A percentile compares a stretch with the other conserved stretches of the same genome.
These are phyloP conservation scores for Donacobius atricapilla DNA, from an alignment of 2,113 vertebrate genomes.

Conservation along the genomic window DNA sequence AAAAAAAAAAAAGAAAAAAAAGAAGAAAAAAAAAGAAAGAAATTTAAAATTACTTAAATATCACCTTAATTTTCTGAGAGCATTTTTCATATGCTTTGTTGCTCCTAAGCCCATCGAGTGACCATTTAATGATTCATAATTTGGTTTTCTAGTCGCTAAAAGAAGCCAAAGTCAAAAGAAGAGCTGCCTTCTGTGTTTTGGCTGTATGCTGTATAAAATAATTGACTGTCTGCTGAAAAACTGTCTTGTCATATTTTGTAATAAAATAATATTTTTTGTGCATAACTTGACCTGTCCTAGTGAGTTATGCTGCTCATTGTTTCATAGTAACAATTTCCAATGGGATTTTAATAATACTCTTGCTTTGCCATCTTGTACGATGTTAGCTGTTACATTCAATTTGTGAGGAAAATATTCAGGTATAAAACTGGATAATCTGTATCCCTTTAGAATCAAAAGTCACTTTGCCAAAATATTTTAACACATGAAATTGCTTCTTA, in stretches of 20 bases:
- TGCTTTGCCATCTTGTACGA: conserved; percentile 49
- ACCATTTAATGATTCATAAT: neutral
- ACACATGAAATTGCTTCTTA: conserved; percentile 77
- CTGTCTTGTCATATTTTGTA: conserved; percentile 63
- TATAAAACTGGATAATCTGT: conserved; percentile 79
- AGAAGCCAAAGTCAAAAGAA: conserved; percentile 15
- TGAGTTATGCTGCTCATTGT: conserved; percentile 63
- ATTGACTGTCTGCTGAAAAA: conserved; percentile 64
- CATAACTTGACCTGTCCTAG: conserved; percentile 60
- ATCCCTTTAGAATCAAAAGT: conserved; percentile 77
- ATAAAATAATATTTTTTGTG: conserved; percentile 72
- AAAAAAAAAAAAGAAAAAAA: neutral
- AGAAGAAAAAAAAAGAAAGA: neutral
- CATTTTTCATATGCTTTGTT: neutral
- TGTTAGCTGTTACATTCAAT: conserved; percentile 68
- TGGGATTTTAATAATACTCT: conserved; percentile 69
- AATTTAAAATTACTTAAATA: neutral
- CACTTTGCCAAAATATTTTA: conserved; percentile 86
- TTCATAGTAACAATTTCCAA: conserved; percentile 67
- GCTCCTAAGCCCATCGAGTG: neutral
- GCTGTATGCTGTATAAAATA: conserved; percentile 49
- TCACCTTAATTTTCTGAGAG: neutral
- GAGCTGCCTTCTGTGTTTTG: conserved; percentile 7
- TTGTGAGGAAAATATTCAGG: conserved; percentile 77
- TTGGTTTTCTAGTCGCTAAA: neutral